Evolutionary conservation across 2,888 invertebrate genomes (phyloP).

Genomic region (Harmothoe impar): DNA sequence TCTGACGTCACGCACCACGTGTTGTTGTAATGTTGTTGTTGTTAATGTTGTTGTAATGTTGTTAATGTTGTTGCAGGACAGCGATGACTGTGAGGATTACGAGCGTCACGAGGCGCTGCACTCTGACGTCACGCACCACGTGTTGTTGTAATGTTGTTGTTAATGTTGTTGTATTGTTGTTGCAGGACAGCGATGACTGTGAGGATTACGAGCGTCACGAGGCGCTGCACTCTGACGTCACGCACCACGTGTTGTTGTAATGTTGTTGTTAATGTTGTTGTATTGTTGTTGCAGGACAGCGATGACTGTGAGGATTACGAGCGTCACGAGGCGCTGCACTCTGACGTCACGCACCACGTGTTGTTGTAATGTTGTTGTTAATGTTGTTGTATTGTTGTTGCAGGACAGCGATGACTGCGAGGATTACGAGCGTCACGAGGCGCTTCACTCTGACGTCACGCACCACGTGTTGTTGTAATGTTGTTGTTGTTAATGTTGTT

Average conservation of each 20-base stretch:
- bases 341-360: conserved; percentile 85
- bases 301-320: conserved; percentile 85
- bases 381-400: neutral
- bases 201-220: conserved; percentile 86
- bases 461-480: too few species aligned
- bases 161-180: neutral
- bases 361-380: too few species aligned
- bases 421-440: conserved; percentile 86
- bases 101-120: conserved; percentile 85
- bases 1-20: conserved; percentile 85
- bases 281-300: conserved; percentile 50
- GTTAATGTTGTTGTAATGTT: too few species aligned
- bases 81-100: conserved; percentile 85
- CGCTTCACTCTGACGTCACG: conserved; percentile 85
- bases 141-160: too few species aligned
- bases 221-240: conserved; percentile 85
- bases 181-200: conserved; percentile 74
- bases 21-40: too few species aligned
- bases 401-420: conserved; percentile 73
- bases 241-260: conserved; percentile 84
- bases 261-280: too few species aligned
- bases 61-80: conserved; percentile 38
- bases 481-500: too few species aligned
- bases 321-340: conserved; percentile 84
- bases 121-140: conserved; percentile 85